These are phyloP conservation scores for Notothenia coriiceps DNA, from an alignment of 2,113 vertebrate species.

Conservation along the genomic window DNA sequence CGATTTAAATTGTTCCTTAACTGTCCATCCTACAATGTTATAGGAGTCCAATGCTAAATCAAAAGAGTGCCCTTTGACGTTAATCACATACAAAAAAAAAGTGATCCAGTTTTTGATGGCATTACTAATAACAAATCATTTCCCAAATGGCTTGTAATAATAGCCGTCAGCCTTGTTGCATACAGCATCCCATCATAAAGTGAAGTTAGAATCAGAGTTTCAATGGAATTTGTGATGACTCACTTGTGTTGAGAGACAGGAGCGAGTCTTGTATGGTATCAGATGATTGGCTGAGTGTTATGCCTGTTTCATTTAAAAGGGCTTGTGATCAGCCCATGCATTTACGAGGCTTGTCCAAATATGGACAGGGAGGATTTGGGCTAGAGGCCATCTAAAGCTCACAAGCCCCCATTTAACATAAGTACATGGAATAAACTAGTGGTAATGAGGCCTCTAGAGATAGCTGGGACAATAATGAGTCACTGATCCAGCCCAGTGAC, in stretches of 20 bases:
- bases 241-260: not conserved
- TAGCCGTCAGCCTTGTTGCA: not conserved
- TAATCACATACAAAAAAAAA: too few relatives aligned
- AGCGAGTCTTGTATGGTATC: not conserved
- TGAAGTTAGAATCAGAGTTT: slow-evolving; percentile 7
- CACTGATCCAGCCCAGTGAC: slow-evolving; percentile 48
- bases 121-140: not conserved
- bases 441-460: slow-evolving; percentile 59
- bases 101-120: not conserved
- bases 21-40: not conserved
- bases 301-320: slow-evolving; percentile 44
- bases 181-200: not conserved
- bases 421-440: slow-evolving; percentile 48
- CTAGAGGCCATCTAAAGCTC: slow-evolving; percentile 36
- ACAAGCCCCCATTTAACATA: slow-evolving; percentile 37
- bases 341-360: slow-evolving; percentile 34
- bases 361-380: slow-evolving; percentile 25
- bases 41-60: not conserved
- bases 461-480: slow-evolving; percentile 35
- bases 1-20: not conserved
- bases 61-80: not conserved
- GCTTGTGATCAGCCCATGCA: slow-evolving; percentile 16
- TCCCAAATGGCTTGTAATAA: too few relatives aligned
- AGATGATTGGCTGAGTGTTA: slow-evolving; percentile 27
- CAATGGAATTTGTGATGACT: slow-evolving; percentile 16